Evolutionary conservation across 2,888 invertebrate species (phyloP).

Genomic region (Adela reaumurella): DNA sequence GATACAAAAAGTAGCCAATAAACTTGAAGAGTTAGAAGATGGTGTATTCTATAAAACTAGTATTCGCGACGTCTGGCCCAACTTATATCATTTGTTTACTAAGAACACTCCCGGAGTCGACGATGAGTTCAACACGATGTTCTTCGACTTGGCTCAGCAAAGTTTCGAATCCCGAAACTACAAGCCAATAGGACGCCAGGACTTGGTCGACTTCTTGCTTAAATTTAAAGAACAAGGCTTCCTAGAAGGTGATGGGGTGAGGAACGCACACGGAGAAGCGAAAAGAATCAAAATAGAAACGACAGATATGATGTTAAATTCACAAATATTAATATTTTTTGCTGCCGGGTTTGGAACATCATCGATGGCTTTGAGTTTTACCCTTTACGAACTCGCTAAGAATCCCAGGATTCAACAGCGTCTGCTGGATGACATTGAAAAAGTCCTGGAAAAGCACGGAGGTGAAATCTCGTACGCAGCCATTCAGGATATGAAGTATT

Average conservation of each 20-base stretch:
- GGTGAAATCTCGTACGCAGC: slow-evolving; percentile 39
- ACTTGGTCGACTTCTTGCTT: slow-evolving; percentile 13
- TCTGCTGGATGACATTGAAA: background rate
- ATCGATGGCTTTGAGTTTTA: background rate
- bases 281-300: slow-evolving; percentile 21
- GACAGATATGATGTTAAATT: slow-evolving; percentile 37
- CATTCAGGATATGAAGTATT: slow-evolving; percentile 37
- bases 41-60: slow-evolving; percentile 1
- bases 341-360: background rate
- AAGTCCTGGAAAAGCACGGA: slow-evolving; percentile 20
- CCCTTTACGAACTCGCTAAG: background rate
- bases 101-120: background rate
- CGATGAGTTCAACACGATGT: slow-evolving; percentile 3
- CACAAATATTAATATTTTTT: slow-evolving; percentile 51
- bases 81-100: slow-evolving; percentile 5
- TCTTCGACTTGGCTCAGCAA: slow-evolving; percentile 1
- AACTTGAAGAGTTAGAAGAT: slow-evolving; percentile 4
- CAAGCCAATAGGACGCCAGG: slow-evolving; percentile 9
- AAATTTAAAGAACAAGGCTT: slow-evolving; percentile 9
- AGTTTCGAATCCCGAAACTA: slow-evolving; percentile 7
- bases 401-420: background rate
- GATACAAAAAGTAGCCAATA: slow-evolving; percentile 5
- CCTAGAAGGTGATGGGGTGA: slow-evolving; percentile 12
- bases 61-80: slow-evolving; percentile 8
- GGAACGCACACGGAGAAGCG: slow-evolving; percentile 10